Evolutionary conservation across 2,113 vertebrate species (phyloP), one percentile per base, ranked within the genome.

Genomic region (Notothenia coriiceps): DNA sequence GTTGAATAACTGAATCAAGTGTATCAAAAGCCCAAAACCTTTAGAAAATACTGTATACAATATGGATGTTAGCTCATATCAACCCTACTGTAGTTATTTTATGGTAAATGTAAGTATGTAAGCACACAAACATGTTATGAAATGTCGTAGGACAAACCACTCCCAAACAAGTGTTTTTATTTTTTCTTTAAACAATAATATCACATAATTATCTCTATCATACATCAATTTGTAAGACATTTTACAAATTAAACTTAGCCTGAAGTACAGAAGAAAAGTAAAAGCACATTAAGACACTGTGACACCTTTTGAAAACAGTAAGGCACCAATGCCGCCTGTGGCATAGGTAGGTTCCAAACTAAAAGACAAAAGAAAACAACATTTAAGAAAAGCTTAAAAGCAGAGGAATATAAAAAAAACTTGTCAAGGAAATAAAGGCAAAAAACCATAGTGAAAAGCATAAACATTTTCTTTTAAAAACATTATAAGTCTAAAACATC

Each of bases 281-380:
- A 62, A 93, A 79, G 76, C 90, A 91, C 86, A 84, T 87, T 93
- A 89, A 94, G 89, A 95, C 85, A 93, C 59, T 13, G 65, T 79
- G 88, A 95, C 88, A 94, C 87, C 78, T 81, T 94, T 91, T 87
- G 79, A 84, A 88, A 94, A 94, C 93, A 93, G 87, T 94, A 97
- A 96, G 95, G 96, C 95, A 96, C 93, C 94, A 83, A 96, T 91
- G 93, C 90, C 93, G 81, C 91, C 90, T 83, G 94, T 93, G 95
- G 88, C 92, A 88, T 54, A 93, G 94, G 93, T 73, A 88, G 90
- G 95, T 95, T 65, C 90, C 93, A 62, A 77, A 77, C 66, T 91
- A 92, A 93, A 91, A 84, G 86, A 75, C 77, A 93, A 72, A 77
- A 93, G 47, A 3, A 68, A 54, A 10, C 33, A 77, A 4, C 44